phyloP scores from a whole-genome alignment of 2,113 vertebrate genomes.

The Labrus mixtus region DNA sequence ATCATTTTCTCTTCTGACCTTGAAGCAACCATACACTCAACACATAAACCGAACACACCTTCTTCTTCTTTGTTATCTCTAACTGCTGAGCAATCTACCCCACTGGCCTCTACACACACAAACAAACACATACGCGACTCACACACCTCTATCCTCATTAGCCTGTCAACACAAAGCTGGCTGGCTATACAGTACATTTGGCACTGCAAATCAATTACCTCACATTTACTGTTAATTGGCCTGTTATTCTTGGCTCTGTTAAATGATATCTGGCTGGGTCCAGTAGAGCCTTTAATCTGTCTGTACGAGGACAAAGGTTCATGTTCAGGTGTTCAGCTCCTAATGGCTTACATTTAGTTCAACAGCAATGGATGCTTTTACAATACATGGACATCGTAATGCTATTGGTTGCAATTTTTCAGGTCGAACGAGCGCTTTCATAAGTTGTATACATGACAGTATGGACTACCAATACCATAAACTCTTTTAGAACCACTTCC shows the following conservation, averaged over 20 bases:
- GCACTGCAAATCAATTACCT: slow-evolving; percentile 49
- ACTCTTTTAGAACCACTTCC: too few species aligned
- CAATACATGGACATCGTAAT: background rate
- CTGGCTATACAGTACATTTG: slow-evolving; percentile 49
- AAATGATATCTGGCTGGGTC: slow-evolving; percentile 26
- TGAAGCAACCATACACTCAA: background rate
- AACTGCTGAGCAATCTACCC: background rate
- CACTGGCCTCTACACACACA: background rate
- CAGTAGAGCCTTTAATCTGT: slow-evolving; percentile 5
- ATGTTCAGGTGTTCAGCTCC: slow-evolving; percentile 20
- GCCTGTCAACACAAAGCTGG: slow-evolving; percentile 42
- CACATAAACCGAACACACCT: background rate
- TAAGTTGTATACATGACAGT: too few species aligned
- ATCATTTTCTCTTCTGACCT: background rate
- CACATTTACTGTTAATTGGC: slow-evolving; percentile 44
- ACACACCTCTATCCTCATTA: slow-evolving; percentile 45
- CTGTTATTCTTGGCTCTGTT: slow-evolving; percentile 36
- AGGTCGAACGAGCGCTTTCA: background rate
- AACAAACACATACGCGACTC: background rate
- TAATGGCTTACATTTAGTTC: background rate
- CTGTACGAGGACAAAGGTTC: slow-evolving; percentile 8
- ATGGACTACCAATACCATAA: too few species aligned
- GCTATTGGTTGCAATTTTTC: background rate
- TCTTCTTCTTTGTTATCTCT: background rate
- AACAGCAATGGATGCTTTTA: background rate